phyloP scores from a whole-genome alignment of 2,797 vertebrate species.

The Carcharodon carcharias region DNA sequence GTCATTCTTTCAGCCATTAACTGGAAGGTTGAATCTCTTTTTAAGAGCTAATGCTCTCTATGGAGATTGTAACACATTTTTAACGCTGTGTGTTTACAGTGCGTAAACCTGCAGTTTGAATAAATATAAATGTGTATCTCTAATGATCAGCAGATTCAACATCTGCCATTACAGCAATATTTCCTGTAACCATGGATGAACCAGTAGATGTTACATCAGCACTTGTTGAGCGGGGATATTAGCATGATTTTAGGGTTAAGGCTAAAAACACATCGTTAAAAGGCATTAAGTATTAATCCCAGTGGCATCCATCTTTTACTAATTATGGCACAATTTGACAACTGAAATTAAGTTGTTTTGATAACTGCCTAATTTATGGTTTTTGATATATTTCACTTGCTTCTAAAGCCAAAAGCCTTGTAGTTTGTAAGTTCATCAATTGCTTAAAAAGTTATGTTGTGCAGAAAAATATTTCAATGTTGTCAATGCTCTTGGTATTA shows the following conservation, averaged over 20 bases:
- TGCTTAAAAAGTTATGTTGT: neutral
- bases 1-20: neutral
- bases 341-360: slow-evolving; percentile 13
- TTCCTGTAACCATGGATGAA: neutral
- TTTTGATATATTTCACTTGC: neutral
- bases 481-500: neutral
- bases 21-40: neutral
- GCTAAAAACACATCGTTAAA: neutral
- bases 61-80: neutral
- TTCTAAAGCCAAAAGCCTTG: neutral
- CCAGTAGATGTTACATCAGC: neutral
- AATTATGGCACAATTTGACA: neutral
- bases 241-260: neutral
- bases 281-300: neutral
- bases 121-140: neutral
- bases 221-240: neutral
- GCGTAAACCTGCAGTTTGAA: neutral
- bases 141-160: neutral
- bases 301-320: neutral
- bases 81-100: neutral
- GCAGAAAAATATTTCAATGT: neutral
- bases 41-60: neutral
- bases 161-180: neutral
- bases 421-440: neutral
- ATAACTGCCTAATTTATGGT: neutral